Evolutionary conservation across 2,113 vertebrate genomes (phyloP).

Genomic region (Acrocephalus kingi): DNA sequence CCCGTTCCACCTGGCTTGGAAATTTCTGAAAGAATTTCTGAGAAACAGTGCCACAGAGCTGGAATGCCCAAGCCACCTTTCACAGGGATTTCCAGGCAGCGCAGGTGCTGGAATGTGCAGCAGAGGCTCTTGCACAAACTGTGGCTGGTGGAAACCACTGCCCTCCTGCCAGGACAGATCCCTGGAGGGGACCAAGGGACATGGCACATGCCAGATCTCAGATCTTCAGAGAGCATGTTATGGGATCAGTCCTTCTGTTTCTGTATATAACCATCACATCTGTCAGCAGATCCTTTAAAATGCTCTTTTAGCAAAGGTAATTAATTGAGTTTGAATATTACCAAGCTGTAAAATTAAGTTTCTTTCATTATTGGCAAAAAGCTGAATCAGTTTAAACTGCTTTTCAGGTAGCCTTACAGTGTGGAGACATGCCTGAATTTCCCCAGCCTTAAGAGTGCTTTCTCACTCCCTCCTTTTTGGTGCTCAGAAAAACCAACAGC

Average conservation of each 20-base stretch:
- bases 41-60: background rate
- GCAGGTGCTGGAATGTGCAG: background rate
- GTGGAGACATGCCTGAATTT: background rate
- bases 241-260: background rate
- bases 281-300: background rate
- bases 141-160: background rate
- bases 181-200: background rate
- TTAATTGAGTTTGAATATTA: background rate
- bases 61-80: background rate
- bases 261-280: background rate
- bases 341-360: background rate
- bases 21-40: background rate
- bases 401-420: background rate
- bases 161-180: background rate
- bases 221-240: rapidly evolving
- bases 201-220: rapidly evolving
- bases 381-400: background rate
- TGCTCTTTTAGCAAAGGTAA: background rate
- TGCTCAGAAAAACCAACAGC: background rate
- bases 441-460: rapidly evolving
- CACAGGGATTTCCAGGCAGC: background rate
- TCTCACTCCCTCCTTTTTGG: background rate
- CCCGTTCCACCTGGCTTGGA: background rate
- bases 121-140: background rate
- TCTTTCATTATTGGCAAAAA: background rate